Evolutionary conservation across 2,113 vertebrate genomes (phyloP).

Genomic region (Ploceus nigricollis): DNA sequence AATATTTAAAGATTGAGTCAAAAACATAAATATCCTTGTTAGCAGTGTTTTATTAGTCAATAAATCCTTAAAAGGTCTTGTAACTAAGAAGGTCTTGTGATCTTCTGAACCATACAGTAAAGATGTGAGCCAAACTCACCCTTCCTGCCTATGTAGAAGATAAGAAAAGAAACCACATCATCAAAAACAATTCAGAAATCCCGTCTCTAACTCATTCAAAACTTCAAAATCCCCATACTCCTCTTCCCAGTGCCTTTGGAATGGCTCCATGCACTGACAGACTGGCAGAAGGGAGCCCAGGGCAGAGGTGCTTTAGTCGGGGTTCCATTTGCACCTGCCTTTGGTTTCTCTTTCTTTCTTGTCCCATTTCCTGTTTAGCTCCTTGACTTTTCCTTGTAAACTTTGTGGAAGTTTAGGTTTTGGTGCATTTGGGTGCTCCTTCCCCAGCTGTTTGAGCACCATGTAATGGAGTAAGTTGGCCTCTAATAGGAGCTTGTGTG

Average conservation of each 20-base stretch:
- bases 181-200: neutral
- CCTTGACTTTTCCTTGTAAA: neutral
- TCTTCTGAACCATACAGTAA: neutral
- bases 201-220: neutral
- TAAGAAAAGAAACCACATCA: neutral
- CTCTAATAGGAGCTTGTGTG: neutral
- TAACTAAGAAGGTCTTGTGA: neutral
- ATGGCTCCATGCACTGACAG: neutral
- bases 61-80: neutral
- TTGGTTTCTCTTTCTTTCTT: neutral
- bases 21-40: neutral
- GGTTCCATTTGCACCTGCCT: neutral
- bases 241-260: neutral
- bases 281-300: neutral
- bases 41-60: neutral
- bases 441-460: neutral
- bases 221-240: neutral
- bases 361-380: neutral
- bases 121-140: neutral
- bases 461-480: fast-evolving
- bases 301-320: neutral
- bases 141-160: neutral
- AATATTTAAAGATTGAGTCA: neutral
- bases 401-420: no score
- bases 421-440: neutral